Conservation (phyloP, 2,797 vertebrate genomes). For the Pseudochirops cupreus region DNA sequence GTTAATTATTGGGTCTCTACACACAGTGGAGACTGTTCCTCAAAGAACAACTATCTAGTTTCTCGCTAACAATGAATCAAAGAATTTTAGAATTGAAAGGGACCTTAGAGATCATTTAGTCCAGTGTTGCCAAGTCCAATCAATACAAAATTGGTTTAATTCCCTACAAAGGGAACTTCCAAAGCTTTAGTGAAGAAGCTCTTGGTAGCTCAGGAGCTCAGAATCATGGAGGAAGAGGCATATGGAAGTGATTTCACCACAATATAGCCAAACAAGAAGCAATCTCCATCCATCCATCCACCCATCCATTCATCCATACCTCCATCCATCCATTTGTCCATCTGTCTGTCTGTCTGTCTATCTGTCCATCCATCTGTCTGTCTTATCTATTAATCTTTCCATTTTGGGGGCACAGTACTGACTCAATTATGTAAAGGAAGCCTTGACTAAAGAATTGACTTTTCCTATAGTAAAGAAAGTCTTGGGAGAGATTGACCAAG, state of each 20-base stretch:
- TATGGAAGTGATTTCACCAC: background rate
- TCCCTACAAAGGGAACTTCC: background rate
- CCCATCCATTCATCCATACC: too few relatives aligned
- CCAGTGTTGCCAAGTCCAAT: background rate
- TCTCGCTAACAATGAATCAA: conserved; percentile 44
- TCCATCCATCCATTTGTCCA: background rate
- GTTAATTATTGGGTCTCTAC: conserved; percentile 64
- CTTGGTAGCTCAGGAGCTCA: background rate
- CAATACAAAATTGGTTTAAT: background rate
- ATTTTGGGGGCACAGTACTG: background rate
- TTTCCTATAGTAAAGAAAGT: background rate
- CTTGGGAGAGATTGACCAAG: background rate
- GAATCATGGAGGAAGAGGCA: background rate
- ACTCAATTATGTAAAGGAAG: background rate
- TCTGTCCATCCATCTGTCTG: background rate
- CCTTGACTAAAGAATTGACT: background rate
- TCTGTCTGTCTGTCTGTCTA: too few relatives aligned
- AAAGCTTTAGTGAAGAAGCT: background rate
- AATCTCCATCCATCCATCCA: background rate
- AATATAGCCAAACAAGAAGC: background rate
- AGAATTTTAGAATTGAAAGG: conserved; percentile 39
- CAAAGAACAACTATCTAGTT: conserved; percentile 46
- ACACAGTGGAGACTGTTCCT: conserved; percentile 54
- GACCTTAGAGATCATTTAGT: conserved; percentile 13
- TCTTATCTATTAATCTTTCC: background rate